A percentile compares a stretch with the other conserved stretches of the same genome.
Evolutionary conservation across 1,140 invertebrate species (phyloP).

Genomic region (Cyphomyrmex costatus): DNA sequence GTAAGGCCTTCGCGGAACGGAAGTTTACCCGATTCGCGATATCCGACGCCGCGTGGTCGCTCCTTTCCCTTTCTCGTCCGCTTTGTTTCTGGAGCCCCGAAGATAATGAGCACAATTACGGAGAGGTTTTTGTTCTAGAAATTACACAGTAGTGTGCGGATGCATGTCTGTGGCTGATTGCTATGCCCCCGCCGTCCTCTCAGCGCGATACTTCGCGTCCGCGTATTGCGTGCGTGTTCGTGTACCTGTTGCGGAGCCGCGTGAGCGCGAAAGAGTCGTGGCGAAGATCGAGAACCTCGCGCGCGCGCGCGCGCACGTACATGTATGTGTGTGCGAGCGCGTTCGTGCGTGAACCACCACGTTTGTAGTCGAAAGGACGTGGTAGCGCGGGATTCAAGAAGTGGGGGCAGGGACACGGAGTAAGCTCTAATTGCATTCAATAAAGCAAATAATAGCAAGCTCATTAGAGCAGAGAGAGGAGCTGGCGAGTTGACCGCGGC

Average conservation of each 20-base stretch:
- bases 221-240: constrained; percentile 56
- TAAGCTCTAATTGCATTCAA: constrained; percentile 86
- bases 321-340: too few relatives aligned
- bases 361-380: constrained; percentile 52
- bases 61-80: constrained; percentile 58
- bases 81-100: constrained; percentile 79
- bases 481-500: constrained; percentile 81
- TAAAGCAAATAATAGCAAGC: constrained; percentile 86
- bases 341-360: constrained; percentile 29
- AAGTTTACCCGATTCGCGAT: constrained; percentile 69
- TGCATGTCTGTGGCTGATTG: constrained; percentile 83
- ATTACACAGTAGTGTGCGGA: constrained; percentile 81
- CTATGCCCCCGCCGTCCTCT: constrained; percentile 74
- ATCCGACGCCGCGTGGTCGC: constrained; percentile 56
- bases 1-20: constrained; percentile 37
- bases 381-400: constrained; percentile 62
- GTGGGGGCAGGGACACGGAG: constrained; percentile 81
- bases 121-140: constrained; percentile 83
- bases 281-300: constrained; percentile 24
- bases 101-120: constrained; percentile 85
- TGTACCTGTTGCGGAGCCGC: constrained; percentile 31
- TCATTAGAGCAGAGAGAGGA: constrained; percentile 83
- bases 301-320: not conserved
- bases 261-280: constrained; percentile 38
- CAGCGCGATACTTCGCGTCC: constrained; percentile 68